phyloP scores from a whole-genome alignment of 2,113 vertebrate genomes.

The Mionectes macconnelli region DNA sequence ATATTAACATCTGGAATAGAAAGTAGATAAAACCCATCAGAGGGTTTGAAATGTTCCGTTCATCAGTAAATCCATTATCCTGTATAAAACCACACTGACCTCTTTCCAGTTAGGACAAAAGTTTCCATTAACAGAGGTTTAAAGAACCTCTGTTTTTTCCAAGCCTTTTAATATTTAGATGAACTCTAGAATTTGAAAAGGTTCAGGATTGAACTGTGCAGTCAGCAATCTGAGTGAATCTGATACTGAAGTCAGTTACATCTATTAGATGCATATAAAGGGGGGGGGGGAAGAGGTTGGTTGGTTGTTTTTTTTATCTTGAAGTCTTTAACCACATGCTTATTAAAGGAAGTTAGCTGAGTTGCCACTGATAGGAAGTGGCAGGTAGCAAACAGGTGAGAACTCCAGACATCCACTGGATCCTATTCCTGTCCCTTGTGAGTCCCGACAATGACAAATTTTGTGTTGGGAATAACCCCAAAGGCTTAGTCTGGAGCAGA shows the following conservation, averaged over 20 bases:
- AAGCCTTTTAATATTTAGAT: slow-evolving; percentile 47
- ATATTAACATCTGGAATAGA: slow-evolving; percentile 63
- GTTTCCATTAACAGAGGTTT: slow-evolving; percentile 59
- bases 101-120: not conserved
- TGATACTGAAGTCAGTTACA: not conserved
- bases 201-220: slow-evolving; percentile 9
- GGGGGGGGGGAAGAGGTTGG: not conserved
- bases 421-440: not conserved
- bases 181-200: slow-evolving; percentile 14
- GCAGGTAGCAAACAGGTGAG: not conserved
- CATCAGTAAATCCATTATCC: slow-evolving; percentile 52
- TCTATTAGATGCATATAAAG: not conserved
- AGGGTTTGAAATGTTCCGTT: slow-evolving; percentile 35
- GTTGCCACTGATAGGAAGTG: not conserved
- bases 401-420: not conserved
- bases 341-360: not conserved
- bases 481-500: not conserved
- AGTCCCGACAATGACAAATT: not conserved
- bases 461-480: not conserved
- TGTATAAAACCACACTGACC: slow-evolving; percentile 27
- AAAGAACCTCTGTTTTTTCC: slow-evolving; percentile 22
- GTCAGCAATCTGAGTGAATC: not conserved
- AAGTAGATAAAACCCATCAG: slow-evolving; percentile 54
- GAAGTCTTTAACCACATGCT: not conserved
- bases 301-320: not conserved